Percentiles rank a stretch among this genome's conserved stretches.
These are phyloP conservation scores for Stichopus chloronotus DNA, from an alignment of 35 echinoderm and acorn worm species.

Conservation along the genomic window DNA sequence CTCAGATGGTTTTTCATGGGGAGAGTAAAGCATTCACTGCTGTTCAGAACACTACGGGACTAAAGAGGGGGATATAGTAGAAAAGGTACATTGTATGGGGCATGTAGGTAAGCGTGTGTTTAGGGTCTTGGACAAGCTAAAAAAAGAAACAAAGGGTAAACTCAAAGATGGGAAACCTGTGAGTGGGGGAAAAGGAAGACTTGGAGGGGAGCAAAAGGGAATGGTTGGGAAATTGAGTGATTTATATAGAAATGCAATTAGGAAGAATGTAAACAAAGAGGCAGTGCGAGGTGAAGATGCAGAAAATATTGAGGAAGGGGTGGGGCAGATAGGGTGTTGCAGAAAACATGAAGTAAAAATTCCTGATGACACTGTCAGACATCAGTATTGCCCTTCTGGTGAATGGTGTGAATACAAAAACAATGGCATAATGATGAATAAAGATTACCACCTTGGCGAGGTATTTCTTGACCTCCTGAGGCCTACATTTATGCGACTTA, in stretches of 20 bases:
- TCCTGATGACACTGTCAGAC: too few relatives aligned
- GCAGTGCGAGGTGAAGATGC: conserved; percentile 54
- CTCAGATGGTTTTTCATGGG: conserved; percentile 50
- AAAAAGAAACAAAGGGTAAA: conserved; percentile 40
- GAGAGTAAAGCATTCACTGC: conserved; percentile 35
- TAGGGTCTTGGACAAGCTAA: conserved; percentile 12
- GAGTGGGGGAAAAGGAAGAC: conserved; percentile 37
- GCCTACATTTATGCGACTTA: conserved; percentile 9
- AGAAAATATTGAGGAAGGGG: not conserved
- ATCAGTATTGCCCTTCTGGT: too few relatives aligned
- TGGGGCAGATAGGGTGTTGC: conserved; percentile 11
- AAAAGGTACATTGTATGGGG: conserved; percentile 54
- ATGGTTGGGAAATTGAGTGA: not conserved
- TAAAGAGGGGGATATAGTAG: conserved; percentile 4
- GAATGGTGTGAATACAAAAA: too few relatives aligned
- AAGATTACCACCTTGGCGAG: conserved; percentile 9
- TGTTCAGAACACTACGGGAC: conserved; percentile 47
- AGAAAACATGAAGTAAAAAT: not conserved
- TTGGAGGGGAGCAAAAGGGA: conserved; percentile 45
- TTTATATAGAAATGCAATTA: too few relatives aligned
- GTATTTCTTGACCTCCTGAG: conserved; percentile 11
- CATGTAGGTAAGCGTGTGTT: conserved; percentile 51
- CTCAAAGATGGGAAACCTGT: conserved; percentile 30
- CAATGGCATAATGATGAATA: not conserved
- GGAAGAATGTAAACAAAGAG: too few relatives aligned